Conservation (phyloP, 2,888 invertebrate species). For the Athripsodes cinereus region DNA sequence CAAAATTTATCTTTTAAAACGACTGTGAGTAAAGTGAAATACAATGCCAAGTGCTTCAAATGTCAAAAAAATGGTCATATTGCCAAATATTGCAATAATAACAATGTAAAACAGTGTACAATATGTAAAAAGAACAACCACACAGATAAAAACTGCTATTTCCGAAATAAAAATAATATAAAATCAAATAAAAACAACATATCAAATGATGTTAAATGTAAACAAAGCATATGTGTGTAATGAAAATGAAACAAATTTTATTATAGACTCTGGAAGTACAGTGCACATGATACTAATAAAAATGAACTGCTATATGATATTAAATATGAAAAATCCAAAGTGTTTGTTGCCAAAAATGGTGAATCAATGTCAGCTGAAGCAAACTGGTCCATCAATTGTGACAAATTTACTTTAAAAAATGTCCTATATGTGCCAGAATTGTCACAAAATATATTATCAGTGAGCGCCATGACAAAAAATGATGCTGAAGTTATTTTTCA, state of each 20-base stretch:
- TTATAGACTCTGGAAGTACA: background rate
- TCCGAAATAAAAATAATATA: background rate
- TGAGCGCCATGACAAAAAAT: background rate
- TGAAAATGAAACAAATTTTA: too few species aligned
- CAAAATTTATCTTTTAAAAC: background rate
- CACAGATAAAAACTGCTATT: background rate
- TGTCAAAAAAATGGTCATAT: background rate
- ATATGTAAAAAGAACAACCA: background rate
- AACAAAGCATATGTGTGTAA: background rate
- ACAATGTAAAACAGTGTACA: background rate
- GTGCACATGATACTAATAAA: background rate
- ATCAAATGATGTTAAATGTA: background rate
- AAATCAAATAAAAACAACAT: too few species aligned
- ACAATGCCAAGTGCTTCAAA: background rate
- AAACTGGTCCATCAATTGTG: background rate
- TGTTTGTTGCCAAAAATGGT: background rate
- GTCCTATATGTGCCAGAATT: background rate
- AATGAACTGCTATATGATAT: background rate
- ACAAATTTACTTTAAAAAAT: background rate
- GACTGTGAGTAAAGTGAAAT: background rate
- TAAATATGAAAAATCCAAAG: background rate
- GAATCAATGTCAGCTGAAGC: background rate
- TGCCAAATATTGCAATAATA: background rate
- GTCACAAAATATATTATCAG: background rate
- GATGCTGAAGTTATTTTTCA: background rate